Percentiles rank a stretch among this genome's conserved stretches.
Conservation (phyloP, 2,888 invertebrate genomes). For the Pachliopta kotzebuea region DNA sequence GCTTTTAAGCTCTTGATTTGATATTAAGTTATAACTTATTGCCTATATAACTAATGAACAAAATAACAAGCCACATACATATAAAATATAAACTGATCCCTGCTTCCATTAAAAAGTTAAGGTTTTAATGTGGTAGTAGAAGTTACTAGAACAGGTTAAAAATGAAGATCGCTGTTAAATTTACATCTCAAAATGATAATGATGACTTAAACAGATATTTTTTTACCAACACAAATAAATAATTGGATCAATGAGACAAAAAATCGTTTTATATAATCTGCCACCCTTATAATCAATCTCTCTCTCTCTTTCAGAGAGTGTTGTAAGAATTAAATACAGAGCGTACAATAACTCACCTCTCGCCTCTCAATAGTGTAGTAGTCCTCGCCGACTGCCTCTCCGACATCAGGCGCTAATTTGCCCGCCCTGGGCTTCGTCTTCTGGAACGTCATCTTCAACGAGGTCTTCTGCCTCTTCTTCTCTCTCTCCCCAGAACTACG, state of each 20-base stretch:
- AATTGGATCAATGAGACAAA: too few relatives aligned
- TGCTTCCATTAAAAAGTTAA: neutral
- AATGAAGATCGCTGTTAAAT: too few relatives aligned
- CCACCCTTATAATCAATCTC: neutral
- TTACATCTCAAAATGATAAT: too few relatives aligned
- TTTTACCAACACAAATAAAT: too few relatives aligned
- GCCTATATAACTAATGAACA: neutral
- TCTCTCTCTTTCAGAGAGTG: neutral
- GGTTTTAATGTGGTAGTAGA: too few relatives aligned
- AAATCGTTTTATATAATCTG: too few relatives aligned
- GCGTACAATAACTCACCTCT: conserved; percentile 64
- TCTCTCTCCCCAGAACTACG: conserved; percentile 69
- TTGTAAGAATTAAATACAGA: neutral
- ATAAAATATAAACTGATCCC: neutral
- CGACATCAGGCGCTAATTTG: conserved; percentile 70
- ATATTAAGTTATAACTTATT: neutral
- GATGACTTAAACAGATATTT: too few relatives aligned
- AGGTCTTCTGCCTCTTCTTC: conserved; percentile 84
- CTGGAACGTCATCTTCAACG: conserved; percentile 89
- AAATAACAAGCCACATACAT: neutral
- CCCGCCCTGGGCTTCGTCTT: conserved; percentile 83
- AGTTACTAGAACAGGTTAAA: too few relatives aligned
- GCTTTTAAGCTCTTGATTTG: neutral
- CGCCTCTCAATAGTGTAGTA: conserved; percentile 86
- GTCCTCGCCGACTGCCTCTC: conserved; percentile 57